A percentile compares a stretch with the other conserved stretches of the same genome.
phyloP scores from a whole-genome alignment of 2,888 invertebrate genomes.

The Meteorus colon region DNA sequence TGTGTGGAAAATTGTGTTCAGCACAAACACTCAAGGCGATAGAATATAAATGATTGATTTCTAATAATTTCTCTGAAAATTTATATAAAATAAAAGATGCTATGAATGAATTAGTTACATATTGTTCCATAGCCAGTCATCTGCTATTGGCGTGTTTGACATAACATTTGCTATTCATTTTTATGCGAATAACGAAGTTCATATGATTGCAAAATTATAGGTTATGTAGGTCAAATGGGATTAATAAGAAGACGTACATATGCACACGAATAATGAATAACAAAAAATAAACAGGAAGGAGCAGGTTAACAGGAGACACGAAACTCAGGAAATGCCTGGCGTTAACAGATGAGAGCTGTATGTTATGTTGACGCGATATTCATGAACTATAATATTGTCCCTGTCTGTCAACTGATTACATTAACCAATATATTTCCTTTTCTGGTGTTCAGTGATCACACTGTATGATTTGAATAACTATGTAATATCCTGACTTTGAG shows the following conservation, averaged over 20 bases:
- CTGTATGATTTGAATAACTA: neutral
- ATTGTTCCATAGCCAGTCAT: neutral
- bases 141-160: neutral
- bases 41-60: constrained; percentile 31
- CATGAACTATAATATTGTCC: neutral
- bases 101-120: neutral
- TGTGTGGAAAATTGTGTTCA: neutral
- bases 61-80: constrained; percentile 37
- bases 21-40: neutral
- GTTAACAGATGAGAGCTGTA: neutral
- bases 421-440: neutral
- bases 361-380: neutral
- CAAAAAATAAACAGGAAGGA: neutral
- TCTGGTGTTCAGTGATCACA: neutral
- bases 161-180: neutral
- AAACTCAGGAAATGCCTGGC: neutral
- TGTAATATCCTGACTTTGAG: neutral
- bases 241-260: neutral
- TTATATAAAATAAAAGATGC: constrained; percentile 16
- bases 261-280: neutral
- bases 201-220: neutral
- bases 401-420: neutral
- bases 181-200: neutral
- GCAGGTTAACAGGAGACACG: neutral
- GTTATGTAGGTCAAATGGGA: neutral